A percentile compares a stretch with the other conserved stretches of the same genome.
Evolutionary conservation across 2,113 vertebrate species (phyloP).

Genomic region (Gila orcuttii): DNA sequence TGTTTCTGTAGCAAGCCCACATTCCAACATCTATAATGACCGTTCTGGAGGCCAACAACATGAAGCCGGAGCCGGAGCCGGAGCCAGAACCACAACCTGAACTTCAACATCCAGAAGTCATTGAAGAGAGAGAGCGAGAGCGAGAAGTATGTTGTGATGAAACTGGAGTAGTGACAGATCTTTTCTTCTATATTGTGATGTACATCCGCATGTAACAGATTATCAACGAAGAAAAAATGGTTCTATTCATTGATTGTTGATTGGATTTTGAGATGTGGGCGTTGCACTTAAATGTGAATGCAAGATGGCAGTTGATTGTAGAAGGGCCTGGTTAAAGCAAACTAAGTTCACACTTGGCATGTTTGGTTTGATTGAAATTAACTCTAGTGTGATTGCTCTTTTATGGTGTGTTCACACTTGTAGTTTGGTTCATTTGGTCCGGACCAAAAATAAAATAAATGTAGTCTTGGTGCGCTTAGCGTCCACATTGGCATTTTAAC

Average conservation of each 20-base stretch:
- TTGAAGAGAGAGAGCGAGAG: slow-evolving; percentile 64
- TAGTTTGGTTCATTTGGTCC: too few relatives aligned
- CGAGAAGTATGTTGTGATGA: slow-evolving; percentile 60
- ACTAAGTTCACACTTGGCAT: too few relatives aligned
- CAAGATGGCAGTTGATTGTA: not conserved
- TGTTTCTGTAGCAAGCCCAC: slow-evolving; percentile 83
- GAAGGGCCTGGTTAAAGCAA: not conserved
- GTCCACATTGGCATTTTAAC: too few relatives aligned
- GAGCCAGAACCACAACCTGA: slow-evolving; percentile 69
- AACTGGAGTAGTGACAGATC: not conserved
- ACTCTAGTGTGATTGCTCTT: too few relatives aligned
- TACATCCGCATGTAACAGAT: not conserved
- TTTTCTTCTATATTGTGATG: not conserved
- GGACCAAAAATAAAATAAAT: too few relatives aligned
- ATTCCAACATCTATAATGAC: slow-evolving; percentile 85
- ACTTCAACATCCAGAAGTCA: slow-evolving; percentile 47
- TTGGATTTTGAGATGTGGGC: not conserved
- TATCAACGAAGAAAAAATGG: not conserved
- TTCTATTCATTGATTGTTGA: not conserved
- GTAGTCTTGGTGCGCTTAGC: too few relatives aligned
- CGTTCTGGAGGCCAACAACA: slow-evolving; percentile 82
- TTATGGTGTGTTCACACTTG: too few relatives aligned
- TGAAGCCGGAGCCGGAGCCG: slow-evolving; percentile 72
- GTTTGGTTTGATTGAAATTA: too few relatives aligned
- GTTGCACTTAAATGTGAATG: not conserved